phyloP scores from a whole-genome alignment of 2,888 invertebrate species.

The Darwinula stevensoni region DNA sequence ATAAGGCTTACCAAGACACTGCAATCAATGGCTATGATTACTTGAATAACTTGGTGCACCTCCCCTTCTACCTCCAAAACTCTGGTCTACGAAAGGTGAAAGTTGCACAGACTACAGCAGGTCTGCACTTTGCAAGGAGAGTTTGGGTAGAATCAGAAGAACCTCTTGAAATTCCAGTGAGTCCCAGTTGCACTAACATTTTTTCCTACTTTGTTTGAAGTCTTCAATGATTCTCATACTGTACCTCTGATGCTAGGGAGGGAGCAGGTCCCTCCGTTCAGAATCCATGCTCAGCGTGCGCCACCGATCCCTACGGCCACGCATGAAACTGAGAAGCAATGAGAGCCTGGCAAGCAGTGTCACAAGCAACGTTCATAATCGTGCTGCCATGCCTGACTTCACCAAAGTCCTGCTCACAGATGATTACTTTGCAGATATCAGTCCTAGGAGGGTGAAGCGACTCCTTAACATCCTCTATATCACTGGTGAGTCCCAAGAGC shows the following conservation, averaged over 20 bases:
- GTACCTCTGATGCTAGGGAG: too few relatives aligned
- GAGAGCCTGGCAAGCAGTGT: constrained; percentile 75
- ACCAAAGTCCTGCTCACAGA: constrained; percentile 71
- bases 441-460: constrained; percentile 81
- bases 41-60: constrained; percentile 74
- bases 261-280: too few relatives aligned
- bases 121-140: constrained; percentile 8
- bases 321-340: constrained; percentile 23
- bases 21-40: constrained; percentile 82
- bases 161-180: too few relatives aligned
- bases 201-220: too few relatives aligned
- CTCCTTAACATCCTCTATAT: constrained; percentile 91
- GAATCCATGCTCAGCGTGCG: too few relatives aligned
- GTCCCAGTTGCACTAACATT: too few relatives aligned
- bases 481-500: constrained; percentile 29
- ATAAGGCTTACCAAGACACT: constrained; percentile 57
- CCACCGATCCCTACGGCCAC: too few relatives aligned
- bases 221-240: too few relatives aligned
- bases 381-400: constrained; percentile 38
- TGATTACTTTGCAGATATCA: constrained; percentile 96
- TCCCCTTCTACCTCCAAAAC: constrained; percentile 93
- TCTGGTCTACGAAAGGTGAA: constrained; percentile 70
- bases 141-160: constrained; percentile 6
- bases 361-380: constrained; percentile 51
- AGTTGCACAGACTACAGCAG: constrained; percentile 25